Percentiles rank a stretch among this genome's conserved stretches.
These are phyloP conservation scores for Hirundichthys speculiger DNA, from an alignment of 2,113 vertebrate species.

Conservation along the genomic window DNA sequence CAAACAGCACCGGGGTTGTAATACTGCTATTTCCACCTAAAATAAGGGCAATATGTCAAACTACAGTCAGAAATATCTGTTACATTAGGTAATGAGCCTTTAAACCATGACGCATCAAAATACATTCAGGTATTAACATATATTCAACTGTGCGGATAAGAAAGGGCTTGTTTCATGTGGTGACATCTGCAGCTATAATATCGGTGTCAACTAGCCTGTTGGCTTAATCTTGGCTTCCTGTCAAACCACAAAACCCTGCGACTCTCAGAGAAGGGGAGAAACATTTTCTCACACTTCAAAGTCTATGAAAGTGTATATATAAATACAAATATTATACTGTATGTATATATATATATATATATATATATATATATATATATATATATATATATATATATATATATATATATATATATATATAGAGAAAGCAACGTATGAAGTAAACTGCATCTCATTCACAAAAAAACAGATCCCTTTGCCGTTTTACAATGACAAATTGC, in stretches of 20 bases:
- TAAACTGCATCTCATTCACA: slow-evolving; percentile 27
- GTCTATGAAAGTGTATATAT: slow-evolving; percentile 19
- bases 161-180: slow-evolving; percentile 50
- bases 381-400: no score
- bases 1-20: no score
- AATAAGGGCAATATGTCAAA: no score
- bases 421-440: background rate
- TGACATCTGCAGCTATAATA: slow-evolving; percentile 24
- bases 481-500: background rate
- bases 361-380: no score
- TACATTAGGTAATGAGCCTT: background rate
- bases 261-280: slow-evolving; percentile 4
- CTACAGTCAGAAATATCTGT: no score
- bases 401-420: no score
- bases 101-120: background rate
- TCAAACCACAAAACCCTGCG: slow-evolving; percentile 50
- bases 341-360: no score
- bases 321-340: slow-evolving; percentile 7
- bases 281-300: slow-evolving; percentile 42
- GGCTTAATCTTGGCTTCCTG: slow-evolving; percentile 64
- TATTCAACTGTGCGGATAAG: background rate
- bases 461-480: slow-evolving; percentile 1
- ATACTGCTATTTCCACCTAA: no score
- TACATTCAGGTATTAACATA: background rate
- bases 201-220: slow-evolving; percentile 21